phyloP scores from a whole-genome alignment of 2,888 invertebrate species.

The Acanthopleura granulata region DNA sequence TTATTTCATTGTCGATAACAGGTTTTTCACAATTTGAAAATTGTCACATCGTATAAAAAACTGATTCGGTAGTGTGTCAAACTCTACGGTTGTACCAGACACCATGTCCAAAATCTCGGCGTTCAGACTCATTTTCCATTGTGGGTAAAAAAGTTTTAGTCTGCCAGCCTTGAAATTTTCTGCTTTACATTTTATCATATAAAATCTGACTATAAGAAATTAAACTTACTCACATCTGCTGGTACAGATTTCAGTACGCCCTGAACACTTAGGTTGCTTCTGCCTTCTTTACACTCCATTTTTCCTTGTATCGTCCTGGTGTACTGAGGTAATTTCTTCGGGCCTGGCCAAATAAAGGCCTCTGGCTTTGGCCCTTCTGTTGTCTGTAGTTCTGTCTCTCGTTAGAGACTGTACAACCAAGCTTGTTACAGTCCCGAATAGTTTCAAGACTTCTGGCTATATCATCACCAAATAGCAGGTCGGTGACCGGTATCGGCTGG shows the following conservation, averaged over 20 bases:
- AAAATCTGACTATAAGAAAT: not conserved
- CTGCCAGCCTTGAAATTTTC: conserved; percentile 8
- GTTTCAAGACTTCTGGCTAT: conserved; percentile 19
- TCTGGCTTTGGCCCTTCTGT: conserved; percentile 4
- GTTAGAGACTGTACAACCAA: not conserved
- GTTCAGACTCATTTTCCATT: not conserved
- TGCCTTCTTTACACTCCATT: not conserved
- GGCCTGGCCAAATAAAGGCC: conserved; percentile 1
- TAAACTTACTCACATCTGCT: conserved; percentile 10
- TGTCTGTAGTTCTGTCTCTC: not conserved
- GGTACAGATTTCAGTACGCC: not conserved
- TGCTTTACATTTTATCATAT: not conserved
- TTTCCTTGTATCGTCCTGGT: not conserved
- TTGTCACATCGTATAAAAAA: not conserved
- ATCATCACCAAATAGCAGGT: conserved; percentile 22
- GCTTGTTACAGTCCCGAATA: conserved; percentile 18
- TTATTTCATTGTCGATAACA: not conserved
- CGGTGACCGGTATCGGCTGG: not conserved
- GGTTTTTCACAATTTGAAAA: not conserved
- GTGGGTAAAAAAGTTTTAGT: not conserved
- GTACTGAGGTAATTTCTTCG: not conserved
- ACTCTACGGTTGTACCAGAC: not conserved
- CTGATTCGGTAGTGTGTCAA: conserved; percentile 4
- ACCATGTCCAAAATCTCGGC: conserved; percentile 1
- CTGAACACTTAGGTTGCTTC: conserved; percentile 1